Conservation (phyloP, 2,888 invertebrate species). For the Brachyopa scutellaris region DNA sequence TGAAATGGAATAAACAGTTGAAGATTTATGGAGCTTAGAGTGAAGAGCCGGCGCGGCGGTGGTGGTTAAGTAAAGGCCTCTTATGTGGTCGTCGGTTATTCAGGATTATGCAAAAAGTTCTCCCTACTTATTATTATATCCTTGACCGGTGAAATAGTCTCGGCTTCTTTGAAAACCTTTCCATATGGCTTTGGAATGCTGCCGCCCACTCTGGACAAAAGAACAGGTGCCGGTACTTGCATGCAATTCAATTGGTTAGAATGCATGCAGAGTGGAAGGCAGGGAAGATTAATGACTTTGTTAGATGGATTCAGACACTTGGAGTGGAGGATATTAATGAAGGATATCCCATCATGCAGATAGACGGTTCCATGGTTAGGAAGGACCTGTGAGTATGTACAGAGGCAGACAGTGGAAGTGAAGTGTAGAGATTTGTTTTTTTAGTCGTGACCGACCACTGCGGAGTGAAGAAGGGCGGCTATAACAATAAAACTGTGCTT, state of each 20-base stretch:
- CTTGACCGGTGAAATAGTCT: slow-evolving; percentile 59
- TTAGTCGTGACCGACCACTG: slow-evolving; percentile 53
- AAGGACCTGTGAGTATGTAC: too few species aligned
- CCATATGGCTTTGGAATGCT: background rate
- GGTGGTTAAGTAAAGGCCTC: slow-evolving; percentile 37
- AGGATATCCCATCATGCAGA: slow-evolving; percentile 70
- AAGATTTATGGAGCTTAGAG: slow-evolving; percentile 67
- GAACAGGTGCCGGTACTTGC: slow-evolving; percentile 31
- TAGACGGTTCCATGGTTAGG: slow-evolving; percentile 54
- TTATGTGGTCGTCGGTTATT: slow-evolving; percentile 43
- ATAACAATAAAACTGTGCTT: slow-evolving; percentile 59
- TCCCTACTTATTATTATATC: slow-evolving; percentile 67
- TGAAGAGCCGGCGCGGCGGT: background rate
- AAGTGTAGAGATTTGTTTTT: slow-evolving; percentile 36
- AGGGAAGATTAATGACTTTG: slow-evolving; percentile 65
- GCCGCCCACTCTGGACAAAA: background rate
- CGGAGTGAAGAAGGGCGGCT: too few species aligned
- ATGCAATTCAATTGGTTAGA: slow-evolving; percentile 45
- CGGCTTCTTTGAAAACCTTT: slow-evolving; percentile 17
- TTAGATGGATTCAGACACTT: slow-evolving; percentile 63
- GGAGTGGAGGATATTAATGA: slow-evolving; percentile 69
- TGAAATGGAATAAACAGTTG: slow-evolving; percentile 69
- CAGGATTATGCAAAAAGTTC: slow-evolving; percentile 67
- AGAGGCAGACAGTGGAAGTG: background rate
- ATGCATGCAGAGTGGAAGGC: slow-evolving; percentile 56